These are phyloP conservation scores for Beris chalybata DNA, from an alignment of 2,888 invertebrate species.

Conservation along the genomic window DNA sequence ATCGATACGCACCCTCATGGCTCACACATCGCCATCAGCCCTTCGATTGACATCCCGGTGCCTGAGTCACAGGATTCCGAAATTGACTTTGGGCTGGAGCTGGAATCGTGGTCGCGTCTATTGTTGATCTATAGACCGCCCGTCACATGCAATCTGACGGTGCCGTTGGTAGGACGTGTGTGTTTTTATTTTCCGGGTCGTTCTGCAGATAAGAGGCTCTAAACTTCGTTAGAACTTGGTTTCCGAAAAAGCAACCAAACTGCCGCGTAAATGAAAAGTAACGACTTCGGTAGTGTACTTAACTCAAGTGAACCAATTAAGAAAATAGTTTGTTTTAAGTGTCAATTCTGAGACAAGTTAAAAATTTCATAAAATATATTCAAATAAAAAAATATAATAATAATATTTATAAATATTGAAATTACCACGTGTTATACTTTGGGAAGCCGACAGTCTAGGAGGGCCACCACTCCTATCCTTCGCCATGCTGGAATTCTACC, in stretches of 20 bases:
- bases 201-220: background rate
- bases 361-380: too few species aligned
- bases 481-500: conserved; percentile 44
- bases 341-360: too few species aligned
- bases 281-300: background rate
- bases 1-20: conserved; percentile 20
- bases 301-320: background rate
- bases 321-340: too few species aligned
- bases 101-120: conserved; percentile 28
- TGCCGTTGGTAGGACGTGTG: conserved; percentile 52
- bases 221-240: too few species aligned
- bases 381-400: too few species aligned
- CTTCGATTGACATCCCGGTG: conserved; percentile 28
- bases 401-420: background rate
- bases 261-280: background rate
- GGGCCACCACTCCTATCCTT: background rate
- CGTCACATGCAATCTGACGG: conserved; percentile 53
- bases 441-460: background rate
- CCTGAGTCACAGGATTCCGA: background rate
- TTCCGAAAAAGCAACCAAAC: too few species aligned
- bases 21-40: background rate
- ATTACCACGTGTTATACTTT: conserved; percentile 19
- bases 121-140: conserved; percentile 29
- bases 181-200: conserved; percentile 17
- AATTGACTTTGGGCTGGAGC: conserved; percentile 24